Evolutionary conservation across 2,113 vertebrate genomes (phyloP), one percentile per base, ranked within the genome.

Genomic region (Pandion haliaetus): DNA sequence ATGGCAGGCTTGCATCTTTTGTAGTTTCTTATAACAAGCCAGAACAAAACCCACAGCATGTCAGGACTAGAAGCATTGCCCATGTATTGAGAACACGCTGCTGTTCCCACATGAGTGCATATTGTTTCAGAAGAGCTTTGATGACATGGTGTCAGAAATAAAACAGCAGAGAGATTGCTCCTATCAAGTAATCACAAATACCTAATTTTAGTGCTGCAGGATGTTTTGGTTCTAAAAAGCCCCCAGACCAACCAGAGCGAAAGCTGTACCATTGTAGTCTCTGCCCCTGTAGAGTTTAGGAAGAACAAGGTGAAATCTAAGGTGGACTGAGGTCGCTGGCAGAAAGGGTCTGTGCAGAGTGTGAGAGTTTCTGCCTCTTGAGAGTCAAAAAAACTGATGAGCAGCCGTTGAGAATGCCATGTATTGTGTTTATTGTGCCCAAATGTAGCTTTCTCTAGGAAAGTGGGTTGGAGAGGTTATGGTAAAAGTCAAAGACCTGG

Each of bases 111-210:
- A 40, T 52, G 88, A 95, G 66, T 18, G 61, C 15, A 3, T 28
- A 70, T 71, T 92, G 92, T 95, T 95, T 89, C 86, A 83, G 77
- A 86, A 95, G 78, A 91, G 86, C 45, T 91, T 80, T 91, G 96
- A 95, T 93, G 96, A 91, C 83, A 76, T 9, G 73, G 83, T 92
- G 91, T 87, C 94, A 95, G 88, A 96, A 94, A 96, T 65, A 88
- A 96, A 94, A 62, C 87, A 87, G 85, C 71, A 84, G 62, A 83
- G 80, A 91, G 78, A 94, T 52, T 88, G 93, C 42, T 86, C 49
- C 72, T 77, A 90, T 84, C 93, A 93, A 82, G 81, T 63, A n/a
- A 95, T 89, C 92, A 69, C 91, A 86, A 94, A 90, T 69, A 83
- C 59, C 79, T 82, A 34, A 61, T 76, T 90, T 80, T 44, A 93